Evolutionary conservation across 2,888 invertebrate genomes (phyloP).

Genomic region (Chrysopilus asiliformis): DNA sequence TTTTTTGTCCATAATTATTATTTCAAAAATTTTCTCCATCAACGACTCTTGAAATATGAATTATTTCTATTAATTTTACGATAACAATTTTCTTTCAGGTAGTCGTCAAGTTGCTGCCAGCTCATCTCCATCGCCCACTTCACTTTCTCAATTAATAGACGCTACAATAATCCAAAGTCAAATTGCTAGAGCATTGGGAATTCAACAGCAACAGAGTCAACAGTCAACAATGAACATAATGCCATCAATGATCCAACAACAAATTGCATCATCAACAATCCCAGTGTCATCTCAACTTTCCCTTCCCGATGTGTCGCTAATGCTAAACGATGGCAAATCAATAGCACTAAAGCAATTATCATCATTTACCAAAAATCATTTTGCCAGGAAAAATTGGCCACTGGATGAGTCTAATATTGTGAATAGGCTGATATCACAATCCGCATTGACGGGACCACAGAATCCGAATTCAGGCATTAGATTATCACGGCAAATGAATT

Average conservation of each 20-base stretch:
- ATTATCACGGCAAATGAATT: slow-evolving; percentile 21
- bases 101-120: too few species aligned
- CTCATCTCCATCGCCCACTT: background rate
- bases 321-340: slow-evolving; percentile 5
- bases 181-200: background rate
- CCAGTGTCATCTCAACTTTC: slow-evolving; percentile 1
- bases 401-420: too few species aligned
- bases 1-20: too few species aligned
- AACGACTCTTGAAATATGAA: too few species aligned
- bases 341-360: slow-evolving; percentile 29
- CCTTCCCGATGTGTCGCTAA: slow-evolving; percentile 7
- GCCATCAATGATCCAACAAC: too few species aligned
- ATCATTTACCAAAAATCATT: slow-evolving; percentile 30
- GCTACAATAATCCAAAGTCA: background rate
- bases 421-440: too few species aligned
- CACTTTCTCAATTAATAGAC: background rate
- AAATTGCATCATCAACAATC: background rate
- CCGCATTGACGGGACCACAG: too few species aligned
- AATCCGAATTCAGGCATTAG: too few species aligned
- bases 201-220: background rate
- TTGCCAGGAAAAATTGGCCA: too few species aligned
- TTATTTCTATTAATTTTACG: too few species aligned
- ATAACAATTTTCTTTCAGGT: too few species aligned
- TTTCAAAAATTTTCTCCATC: too few species aligned
- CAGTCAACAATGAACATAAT: slow-evolving; percentile 3